These are phyloP conservation scores for Clitarchus hookeri DNA, from an alignment of 2,888 invertebrate genomes.

Conservation along the genomic window DNA sequence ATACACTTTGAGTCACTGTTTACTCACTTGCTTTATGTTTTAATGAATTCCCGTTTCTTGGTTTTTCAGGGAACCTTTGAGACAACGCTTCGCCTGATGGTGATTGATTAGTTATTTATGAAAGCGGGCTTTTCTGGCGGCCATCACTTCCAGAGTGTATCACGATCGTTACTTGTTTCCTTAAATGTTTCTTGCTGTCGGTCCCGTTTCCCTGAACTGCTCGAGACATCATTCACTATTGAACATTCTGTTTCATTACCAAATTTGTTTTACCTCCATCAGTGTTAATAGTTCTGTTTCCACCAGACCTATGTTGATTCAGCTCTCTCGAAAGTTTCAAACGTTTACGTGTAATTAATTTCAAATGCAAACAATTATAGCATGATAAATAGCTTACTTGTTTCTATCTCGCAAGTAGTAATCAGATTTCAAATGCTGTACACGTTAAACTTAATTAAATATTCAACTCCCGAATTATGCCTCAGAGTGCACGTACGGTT, in stretches of 20 bases:
- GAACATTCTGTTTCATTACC: background rate
- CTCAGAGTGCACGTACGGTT: too few relatives aligned
- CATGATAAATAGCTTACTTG: background rate
- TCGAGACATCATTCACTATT: background rate
- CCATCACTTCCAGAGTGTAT: too few relatives aligned
- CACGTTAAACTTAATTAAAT: background rate
- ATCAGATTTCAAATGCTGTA: background rate
- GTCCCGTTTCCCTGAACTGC: background rate
- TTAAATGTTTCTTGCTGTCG: background rate
- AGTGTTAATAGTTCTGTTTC: background rate
- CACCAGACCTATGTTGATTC: background rate
- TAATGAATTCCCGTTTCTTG: too few relatives aligned
- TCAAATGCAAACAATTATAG: background rate
- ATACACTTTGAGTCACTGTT: too few relatives aligned
- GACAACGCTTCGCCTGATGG: too few relatives aligned
- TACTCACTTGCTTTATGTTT: too few relatives aligned
- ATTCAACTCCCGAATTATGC: background rate
- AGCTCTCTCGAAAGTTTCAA: background rate
- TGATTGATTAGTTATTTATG: too few relatives aligned
- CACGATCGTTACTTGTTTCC: too few relatives aligned
- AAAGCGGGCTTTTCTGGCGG: too few relatives aligned
- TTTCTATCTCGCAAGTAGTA: background rate
- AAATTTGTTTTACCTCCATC: background rate
- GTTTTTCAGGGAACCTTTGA: too few relatives aligned
- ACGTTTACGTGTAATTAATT: background rate